A percentile compares a stretch with the other conserved stretches of the same genome.
These are phyloP conservation scores for Mythimna lalbum DNA, from an alignment of 2,888 invertebrate species.

Conservation along the genomic window DNA sequence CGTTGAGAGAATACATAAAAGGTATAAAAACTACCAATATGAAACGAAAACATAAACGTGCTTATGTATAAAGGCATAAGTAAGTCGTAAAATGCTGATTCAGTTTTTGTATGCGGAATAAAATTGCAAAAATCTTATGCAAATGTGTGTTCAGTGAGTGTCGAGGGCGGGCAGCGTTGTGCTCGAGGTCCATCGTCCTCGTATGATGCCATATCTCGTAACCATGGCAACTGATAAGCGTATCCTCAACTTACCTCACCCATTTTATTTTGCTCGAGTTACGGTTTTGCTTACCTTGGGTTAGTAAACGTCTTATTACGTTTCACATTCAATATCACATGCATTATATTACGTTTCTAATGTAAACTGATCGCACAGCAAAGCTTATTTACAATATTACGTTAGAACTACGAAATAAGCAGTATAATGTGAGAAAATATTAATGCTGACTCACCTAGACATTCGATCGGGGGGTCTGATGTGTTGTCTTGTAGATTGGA, in stretches of 20 bases:
- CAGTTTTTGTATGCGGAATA: constrained; percentile 64
- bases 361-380: constrained; percentile 46
- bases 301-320: constrained; percentile 38
- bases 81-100: constrained; percentile 70
- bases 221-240: constrained; percentile 55
- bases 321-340: constrained; percentile 45
- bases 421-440: constrained; percentile 46
- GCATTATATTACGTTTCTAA: constrained; percentile 53
- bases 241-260: constrained; percentile 47
- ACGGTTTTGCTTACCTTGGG: constrained; percentile 39
- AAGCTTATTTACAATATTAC: constrained; percentile 17
- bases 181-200: constrained; percentile 8
- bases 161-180: constrained; percentile 36
- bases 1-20: constrained; percentile 56
- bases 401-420: constrained; percentile 27
- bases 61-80: constrained; percentile 59
- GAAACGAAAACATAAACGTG: constrained; percentile 53
- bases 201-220: constrained; percentile 55
- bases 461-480: constrained; percentile 85
- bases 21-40: constrained; percentile 55
- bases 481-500: constrained; percentile 77
- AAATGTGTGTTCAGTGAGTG: constrained; percentile 64
- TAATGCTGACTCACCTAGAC: constrained; percentile 77
- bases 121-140: constrained; percentile 71
- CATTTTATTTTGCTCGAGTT: constrained; percentile 53